Percentiles rank a stretch among this genome's conserved stretches.
Conservation (phyloP, 1,140 invertebrate genomes). For the Trichogramma pretiosum region DNA sequence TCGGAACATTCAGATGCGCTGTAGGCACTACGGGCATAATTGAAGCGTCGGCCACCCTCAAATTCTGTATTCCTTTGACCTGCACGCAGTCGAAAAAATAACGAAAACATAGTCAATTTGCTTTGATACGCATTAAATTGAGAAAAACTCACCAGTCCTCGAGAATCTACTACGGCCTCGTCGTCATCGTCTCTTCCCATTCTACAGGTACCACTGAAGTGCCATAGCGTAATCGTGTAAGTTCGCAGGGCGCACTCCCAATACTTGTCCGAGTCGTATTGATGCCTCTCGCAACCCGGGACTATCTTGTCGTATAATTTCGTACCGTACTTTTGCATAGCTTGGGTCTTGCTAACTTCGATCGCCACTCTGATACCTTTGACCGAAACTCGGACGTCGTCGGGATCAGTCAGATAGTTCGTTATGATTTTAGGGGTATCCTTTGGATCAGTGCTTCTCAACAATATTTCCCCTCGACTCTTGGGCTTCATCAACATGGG, state of each 20-base stretch:
- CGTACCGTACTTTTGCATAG: not conserved
- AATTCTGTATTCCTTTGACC: conserved; percentile 1
- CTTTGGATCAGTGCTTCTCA: not conserved
- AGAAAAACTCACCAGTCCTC: too few relatives aligned
- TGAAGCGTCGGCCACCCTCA: conserved; percentile 1
- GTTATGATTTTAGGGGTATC: not conserved
- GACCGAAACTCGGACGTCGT: not conserved
- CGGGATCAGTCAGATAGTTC: not conserved
- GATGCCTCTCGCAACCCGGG: not conserved
- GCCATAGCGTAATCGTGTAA: not conserved
- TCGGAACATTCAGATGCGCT: not conserved
- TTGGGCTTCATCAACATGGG: not conserved
- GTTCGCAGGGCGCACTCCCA: not conserved
- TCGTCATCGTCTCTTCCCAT: conserved; percentile 54
- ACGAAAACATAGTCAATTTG: too few relatives aligned
- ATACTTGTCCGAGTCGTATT: not conserved
- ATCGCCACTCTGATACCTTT: not conserved
- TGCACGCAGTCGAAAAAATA: too few relatives aligned
- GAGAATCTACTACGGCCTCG: too few relatives aligned
- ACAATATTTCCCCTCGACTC: not conserved
- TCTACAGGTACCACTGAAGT: conserved; percentile 18
- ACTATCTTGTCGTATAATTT: not conserved
- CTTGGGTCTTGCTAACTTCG: not conserved
- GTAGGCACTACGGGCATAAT: not conserved
- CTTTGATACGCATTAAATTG: too few relatives aligned